Evolutionary conservation across 2,797 vertebrate species (phyloP), one percentile per base, ranked within the genome.

Genomic region (Alectoris magna): DNA sequence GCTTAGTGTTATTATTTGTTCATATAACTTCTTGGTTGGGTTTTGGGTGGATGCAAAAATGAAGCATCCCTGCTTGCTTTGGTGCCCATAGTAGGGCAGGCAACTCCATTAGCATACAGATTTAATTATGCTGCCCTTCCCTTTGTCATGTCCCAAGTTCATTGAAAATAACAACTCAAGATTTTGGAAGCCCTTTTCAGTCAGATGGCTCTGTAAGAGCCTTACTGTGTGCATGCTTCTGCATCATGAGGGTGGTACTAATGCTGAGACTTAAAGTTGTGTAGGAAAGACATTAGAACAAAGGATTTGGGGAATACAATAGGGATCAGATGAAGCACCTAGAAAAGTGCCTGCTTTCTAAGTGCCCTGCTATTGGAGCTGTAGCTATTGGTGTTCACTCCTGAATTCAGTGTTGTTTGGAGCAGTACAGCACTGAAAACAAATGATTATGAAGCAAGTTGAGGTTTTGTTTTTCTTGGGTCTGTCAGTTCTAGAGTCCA

Each of bases 271-370:
- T 84, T 86, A 66, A 93, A 95, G 77, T 80, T 92, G 55, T 79
- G 87, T 85, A 44, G 62, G 79, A 95, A 93, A 49, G 93, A 60
- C 22, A 0, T 53, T 49, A 74, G 87, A 95, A 96, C 96, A 96
- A 96, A 97, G 95, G 95, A 10, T 90, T 86, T 93, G 68, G 85
- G 78, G 67, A 91, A 11, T 84, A 81, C 69, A 73, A 2, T 55
- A 77, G 78, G 77, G 53, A 26, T 67, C 49, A n/a, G 82, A 74
- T 58, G 90, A 59, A 84, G 89, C 62, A 46, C 74, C 63, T 29
- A 48, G 51, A 34, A 82, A n/a, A 34, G 68, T 39, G 39, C 27
- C 44, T 34, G 63, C 44, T 55, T 27, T 6, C 36, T 13, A 43
- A 72, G 43, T 53, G 78, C 36, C 86, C 10, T 69, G 23, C 41